Percentiles rank a stretch among this genome's conserved stretches.
Evolutionary conservation across 1,140 invertebrate genomes (phyloP).

Genomic region (Ruditapes philippinarum): DNA sequence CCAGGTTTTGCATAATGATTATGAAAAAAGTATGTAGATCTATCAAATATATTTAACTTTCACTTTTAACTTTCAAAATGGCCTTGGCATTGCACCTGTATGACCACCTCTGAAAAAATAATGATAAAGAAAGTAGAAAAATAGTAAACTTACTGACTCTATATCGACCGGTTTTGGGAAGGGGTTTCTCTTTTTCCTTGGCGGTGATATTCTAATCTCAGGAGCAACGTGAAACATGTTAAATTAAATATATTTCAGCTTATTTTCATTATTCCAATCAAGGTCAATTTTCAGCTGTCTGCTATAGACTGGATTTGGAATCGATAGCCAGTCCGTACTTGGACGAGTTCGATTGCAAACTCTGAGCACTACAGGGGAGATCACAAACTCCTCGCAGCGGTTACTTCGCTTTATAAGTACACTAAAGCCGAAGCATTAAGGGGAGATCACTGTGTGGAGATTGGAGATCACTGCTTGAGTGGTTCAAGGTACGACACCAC

Average conservation of each 20-base stretch:
- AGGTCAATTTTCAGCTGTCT: slow-evolving; percentile 58
- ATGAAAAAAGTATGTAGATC: too few relatives aligned
- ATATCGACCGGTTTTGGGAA: slow-evolving; percentile 43
- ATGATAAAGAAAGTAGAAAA: background rate
- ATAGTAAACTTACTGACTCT: slow-evolving; percentile 22
- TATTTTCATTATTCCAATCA: slow-evolving; percentile 31
- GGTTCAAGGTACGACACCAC: too few relatives aligned
- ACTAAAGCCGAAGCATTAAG: too few relatives aligned
- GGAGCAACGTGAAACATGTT: slow-evolving; percentile 59
- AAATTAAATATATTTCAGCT: background rate
- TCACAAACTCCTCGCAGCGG: too few relatives aligned
- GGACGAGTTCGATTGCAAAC: too few relatives aligned
- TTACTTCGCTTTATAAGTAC: too few relatives aligned
- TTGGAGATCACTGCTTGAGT: too few relatives aligned
- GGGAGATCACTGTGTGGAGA: too few relatives aligned
- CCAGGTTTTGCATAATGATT: too few relatives aligned
- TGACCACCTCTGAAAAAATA: background rate
- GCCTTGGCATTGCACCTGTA: slow-evolving; percentile 41
- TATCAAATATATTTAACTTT: too few relatives aligned
- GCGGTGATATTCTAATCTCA: slow-evolving; percentile 51
- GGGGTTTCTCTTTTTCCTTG: slow-evolving; percentile 7
- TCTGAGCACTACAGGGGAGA: too few relatives aligned
- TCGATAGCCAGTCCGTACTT: too few relatives aligned
- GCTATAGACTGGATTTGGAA: slow-evolving; percentile 16
- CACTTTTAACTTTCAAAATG: background rate